Evolutionary conservation across 2,888 invertebrate genomes (phyloP).

Genomic region (Patella depressa): DNA sequence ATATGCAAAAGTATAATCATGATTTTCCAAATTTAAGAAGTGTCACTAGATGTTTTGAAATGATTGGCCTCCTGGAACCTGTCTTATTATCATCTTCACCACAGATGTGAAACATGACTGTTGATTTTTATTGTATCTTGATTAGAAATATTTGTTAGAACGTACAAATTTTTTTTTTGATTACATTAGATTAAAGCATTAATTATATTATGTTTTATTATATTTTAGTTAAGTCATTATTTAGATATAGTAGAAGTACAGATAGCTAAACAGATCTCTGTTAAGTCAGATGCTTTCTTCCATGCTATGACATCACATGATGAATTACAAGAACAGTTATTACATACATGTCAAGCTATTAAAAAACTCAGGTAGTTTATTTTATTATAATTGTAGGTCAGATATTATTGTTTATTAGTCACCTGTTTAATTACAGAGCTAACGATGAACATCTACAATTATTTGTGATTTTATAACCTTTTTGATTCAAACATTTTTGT

Average conservation of each 20-base stretch:
- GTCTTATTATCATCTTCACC: too few species aligned
- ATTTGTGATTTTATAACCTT: too few species aligned
- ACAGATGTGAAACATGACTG: too few species aligned
- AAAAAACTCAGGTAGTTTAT: constrained; percentile 62
- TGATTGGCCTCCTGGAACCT: too few species aligned
- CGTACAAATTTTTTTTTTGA: neutral
- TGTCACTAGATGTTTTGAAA: too few species aligned
- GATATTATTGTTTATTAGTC: too few species aligned
- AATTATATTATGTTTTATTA: constrained; percentile 6
- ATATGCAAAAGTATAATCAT: too few species aligned
- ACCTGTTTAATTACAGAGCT: too few species aligned
- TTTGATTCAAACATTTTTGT: too few species aligned
- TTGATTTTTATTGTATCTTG: neutral
- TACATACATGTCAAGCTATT: constrained; percentile 63
- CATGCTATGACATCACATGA: constrained; percentile 99
- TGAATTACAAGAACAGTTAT: constrained; percentile 94
- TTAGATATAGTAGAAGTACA: constrained; percentile 94
- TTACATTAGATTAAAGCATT: neutral
- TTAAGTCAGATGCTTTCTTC: constrained; percentile 96
- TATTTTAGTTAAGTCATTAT: constrained; percentile 85
- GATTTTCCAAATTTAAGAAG: too few species aligned
- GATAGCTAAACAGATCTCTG: constrained; percentile 91
- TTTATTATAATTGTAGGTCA: too few species aligned
- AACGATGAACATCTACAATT: too few species aligned
- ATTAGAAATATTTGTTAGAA: neutral